These are phyloP conservation scores for Zygogramma bicolorata DNA, from an alignment of 2,888 invertebrate genomes.

Conservation along the genomic window DNA sequence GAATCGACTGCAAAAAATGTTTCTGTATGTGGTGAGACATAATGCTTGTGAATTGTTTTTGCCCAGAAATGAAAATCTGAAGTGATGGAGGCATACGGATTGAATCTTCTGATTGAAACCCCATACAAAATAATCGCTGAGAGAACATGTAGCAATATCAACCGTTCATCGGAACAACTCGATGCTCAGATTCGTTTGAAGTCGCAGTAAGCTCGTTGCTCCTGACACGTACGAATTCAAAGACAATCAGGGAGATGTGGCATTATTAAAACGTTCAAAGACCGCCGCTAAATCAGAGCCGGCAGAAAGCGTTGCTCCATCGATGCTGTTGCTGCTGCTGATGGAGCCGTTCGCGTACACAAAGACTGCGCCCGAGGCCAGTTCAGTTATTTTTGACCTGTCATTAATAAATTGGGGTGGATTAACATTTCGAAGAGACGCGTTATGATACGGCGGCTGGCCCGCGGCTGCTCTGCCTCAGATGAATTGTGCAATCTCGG, in stretches of 20 bases:
- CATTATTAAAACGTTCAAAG: slow-evolving; percentile 65
- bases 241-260: slow-evolving; percentile 49
- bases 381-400: slow-evolving; percentile 66
- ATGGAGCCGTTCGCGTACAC: slow-evolving; percentile 58
- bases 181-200: slow-evolving; percentile 36
- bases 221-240: slow-evolving; percentile 52
- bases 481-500: slow-evolving; percentile 23
- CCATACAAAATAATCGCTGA: neutral
- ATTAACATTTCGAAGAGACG: slow-evolving; percentile 61
- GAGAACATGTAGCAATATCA: too few species aligned
- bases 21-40: too few species aligned
- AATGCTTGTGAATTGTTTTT: too few species aligned
- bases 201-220: slow-evolving; percentile 41
- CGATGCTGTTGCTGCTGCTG: slow-evolving; percentile 38
- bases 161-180: neutral
- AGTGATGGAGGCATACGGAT: too few species aligned
- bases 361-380: slow-evolving; percentile 62
- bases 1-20: too few species aligned
- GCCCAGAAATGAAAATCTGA: too few species aligned
- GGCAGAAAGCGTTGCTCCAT: slow-evolving; percentile 32
- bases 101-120: too few species aligned
- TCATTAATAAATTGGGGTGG: slow-evolving; percentile 66
- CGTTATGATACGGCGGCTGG: slow-evolving; percentile 56
- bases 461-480: slow-evolving; percentile 55
- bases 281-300: slow-evolving; percentile 46